Conservation (phyloP, 2,113 vertebrate genomes). For the Phyllopteryx taeniolatus region DNA sequence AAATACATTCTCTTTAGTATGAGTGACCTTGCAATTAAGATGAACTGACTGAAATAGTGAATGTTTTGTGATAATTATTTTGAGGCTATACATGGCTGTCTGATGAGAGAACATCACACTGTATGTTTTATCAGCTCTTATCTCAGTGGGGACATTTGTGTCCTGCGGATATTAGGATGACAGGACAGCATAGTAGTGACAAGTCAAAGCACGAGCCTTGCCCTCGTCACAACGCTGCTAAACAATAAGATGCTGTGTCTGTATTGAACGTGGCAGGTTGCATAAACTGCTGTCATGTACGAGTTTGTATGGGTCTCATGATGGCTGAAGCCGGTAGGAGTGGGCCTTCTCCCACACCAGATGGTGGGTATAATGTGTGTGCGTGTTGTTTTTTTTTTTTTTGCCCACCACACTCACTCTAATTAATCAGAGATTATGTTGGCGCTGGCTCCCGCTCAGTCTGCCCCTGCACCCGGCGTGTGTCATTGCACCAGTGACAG, state of each 20-base stretch:
- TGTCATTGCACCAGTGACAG: slow-evolving; percentile 19
- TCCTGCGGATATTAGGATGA: slow-evolving; percentile 21
- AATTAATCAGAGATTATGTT: slow-evolving; percentile 75
- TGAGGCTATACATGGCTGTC: slow-evolving; percentile 11
- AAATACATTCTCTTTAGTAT: not conserved
- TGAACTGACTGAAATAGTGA: not conserved
- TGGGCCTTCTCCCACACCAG: slow-evolving; percentile 56
- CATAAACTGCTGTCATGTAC: slow-evolving; percentile 69
- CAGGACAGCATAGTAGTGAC: slow-evolving; percentile 28
- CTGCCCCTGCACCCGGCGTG: slow-evolving; percentile 49
- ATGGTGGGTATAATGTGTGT: slow-evolving; percentile 57
- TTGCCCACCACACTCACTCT: slow-evolving; percentile 64
- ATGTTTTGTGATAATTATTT: not conserved
- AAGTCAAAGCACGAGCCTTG: slow-evolving; percentile 4
- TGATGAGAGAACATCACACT: not conserved
- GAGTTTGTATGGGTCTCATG: slow-evolving; percentile 66
- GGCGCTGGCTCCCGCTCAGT: slow-evolving; percentile 56
- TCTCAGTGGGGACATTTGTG: slow-evolving; percentile 7
- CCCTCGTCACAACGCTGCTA: slow-evolving; percentile 27
- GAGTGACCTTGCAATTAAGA: not conserved
- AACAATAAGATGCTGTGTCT: slow-evolving; percentile 40
- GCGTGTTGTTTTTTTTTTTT: slow-evolving; percentile 53
- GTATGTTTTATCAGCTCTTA: slow-evolving; percentile 4
- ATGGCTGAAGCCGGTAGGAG: slow-evolving; percentile 54
- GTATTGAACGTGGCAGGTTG: slow-evolving; percentile 62